Percentiles rank a stretch among this genome's conserved stretches.
phyloP scores from a whole-genome alignment of 30 jellyfish, hydroid and myxozoan genomes.

The Aurelia coerulea region DNA sequence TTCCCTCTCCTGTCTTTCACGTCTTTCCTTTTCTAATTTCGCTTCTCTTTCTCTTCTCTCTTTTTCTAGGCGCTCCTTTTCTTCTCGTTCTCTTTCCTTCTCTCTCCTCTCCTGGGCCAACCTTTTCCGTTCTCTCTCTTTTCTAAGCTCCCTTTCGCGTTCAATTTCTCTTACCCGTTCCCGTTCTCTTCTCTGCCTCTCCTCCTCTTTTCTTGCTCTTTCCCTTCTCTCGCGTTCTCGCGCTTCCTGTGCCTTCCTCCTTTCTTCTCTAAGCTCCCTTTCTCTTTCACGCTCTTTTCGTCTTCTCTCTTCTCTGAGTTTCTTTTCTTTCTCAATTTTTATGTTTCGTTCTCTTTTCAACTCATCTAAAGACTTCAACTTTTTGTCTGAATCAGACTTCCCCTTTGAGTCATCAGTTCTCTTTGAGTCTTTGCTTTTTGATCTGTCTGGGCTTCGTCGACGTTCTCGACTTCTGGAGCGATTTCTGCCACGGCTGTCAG shows the following conservation, averaged over 20 bases:
- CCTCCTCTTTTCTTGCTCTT: constrained; percentile 93
- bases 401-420: constrained; percentile 31
- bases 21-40: constrained; percentile 84
- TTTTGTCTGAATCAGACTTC: constrained; percentile 43
- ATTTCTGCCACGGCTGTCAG: constrained; percentile 52
- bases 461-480: constrained; percentile 57
- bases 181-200: constrained; percentile 80
- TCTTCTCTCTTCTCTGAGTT: constrained; percentile 81
- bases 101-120: constrained; percentile 86
- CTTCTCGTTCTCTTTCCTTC: constrained; percentile 87
- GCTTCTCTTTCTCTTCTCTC: constrained; percentile 89
- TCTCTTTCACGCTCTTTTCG: constrained; percentile 87
- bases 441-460: constrained; percentile 34
- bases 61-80: constrained; percentile 81
- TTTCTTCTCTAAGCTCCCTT: constrained; percentile 83
- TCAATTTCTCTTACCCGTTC: constrained; percentile 88
- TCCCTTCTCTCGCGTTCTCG: constrained; percentile 93
- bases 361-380: constrained; percentile 52
- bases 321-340: constrained; percentile 66
- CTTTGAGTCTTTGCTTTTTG: constrained; percentile 46
- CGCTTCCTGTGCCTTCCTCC: constrained; percentile 86
- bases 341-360: constrained; percentile 75
- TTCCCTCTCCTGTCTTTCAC: constrained; percentile 89
- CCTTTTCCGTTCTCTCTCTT: constrained; percentile 69
- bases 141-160: constrained; percentile 73